Conservation (phyloP, 2,113 vertebrate genomes). For the Macaca fascicularis region T2T-MFA8v1.1 NC_088391.1:7537501-7538000, state of each 20-base stretch:
- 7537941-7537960: background rate
- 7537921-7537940: conserved; percentile 3
- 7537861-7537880: background rate
- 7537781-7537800: background rate
- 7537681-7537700: background rate
- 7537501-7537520: background rate
- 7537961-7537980: background rate
- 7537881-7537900: background rate
- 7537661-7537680: background rate
- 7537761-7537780: background rate
- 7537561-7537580: background rate
- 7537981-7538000: background rate
- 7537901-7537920: background rate
- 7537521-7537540: background rate
- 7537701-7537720: background rate
- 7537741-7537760: background rate
- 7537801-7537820: background rate
- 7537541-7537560: background rate
- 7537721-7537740: background rate
- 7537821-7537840: background rate
- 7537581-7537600: background rate
- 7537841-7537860: background rate
- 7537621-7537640: background rate
- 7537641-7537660: background rate
- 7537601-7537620: conserved; percentile 18